Evolutionary conservation across 2,797 vertebrate species (phyloP).

Genomic region (Taeniopygia guttata): DNA sequence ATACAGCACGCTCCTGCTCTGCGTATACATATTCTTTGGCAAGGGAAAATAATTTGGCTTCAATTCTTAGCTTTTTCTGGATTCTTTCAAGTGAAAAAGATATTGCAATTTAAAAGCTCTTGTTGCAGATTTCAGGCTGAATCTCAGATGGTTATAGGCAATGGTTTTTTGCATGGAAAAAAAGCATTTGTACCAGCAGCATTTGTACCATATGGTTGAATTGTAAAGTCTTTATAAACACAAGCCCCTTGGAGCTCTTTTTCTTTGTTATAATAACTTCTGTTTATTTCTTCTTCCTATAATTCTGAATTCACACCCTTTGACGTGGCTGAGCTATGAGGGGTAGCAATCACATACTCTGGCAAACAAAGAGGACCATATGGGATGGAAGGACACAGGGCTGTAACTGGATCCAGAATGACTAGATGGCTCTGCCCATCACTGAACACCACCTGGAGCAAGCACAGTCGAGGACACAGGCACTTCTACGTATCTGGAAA

Average conservation of each 20-base stretch:
- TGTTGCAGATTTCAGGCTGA: not conserved
- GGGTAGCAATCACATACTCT: not conserved
- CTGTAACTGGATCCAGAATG: not conserved
- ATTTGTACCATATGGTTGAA: not conserved
- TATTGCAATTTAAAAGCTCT: not conserved
- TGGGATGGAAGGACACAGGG: not conserved
- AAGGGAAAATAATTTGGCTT: not conserved
- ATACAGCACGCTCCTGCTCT: not conserved
- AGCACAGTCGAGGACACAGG: rapidly evolving
- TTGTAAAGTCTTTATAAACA: not conserved
- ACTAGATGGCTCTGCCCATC: not conserved
- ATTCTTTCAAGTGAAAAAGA: not conserved
- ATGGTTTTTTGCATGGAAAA: not conserved
- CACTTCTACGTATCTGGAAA: not conserved
- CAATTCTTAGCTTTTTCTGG: not conserved
- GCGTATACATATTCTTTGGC: not conserved
- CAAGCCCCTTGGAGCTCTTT: not conserved
- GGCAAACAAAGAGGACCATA: not conserved
- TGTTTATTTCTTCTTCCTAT: not conserved
- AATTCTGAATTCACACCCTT: not conserved
- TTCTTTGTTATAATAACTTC: not conserved
- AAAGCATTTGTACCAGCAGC: not conserved
- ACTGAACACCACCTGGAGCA: not conserved
- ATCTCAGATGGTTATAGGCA: not conserved
- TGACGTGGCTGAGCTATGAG: not conserved